Conservation (phyloP, 2,113 vertebrate genomes). For the Meles meles region DNA sequence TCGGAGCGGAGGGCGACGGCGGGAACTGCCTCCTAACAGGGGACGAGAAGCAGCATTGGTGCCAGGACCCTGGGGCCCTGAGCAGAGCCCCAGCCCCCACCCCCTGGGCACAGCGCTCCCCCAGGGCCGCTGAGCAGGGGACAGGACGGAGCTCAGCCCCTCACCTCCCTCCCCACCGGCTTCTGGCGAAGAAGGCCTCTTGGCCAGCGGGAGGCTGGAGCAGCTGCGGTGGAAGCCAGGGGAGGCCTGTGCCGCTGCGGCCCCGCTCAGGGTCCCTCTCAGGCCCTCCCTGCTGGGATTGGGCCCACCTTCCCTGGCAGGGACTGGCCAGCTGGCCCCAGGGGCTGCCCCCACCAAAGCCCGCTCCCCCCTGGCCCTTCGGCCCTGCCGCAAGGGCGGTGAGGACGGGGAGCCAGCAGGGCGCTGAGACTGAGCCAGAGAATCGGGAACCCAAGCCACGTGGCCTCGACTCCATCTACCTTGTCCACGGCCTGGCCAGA, state of each 20-base stretch:
- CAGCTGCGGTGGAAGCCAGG: background rate
- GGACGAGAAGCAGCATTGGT: background rate
- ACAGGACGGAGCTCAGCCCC: background rate
- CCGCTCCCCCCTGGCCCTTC: background rate
- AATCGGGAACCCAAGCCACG: background rate
- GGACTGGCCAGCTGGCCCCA: background rate
- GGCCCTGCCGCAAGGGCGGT: background rate
- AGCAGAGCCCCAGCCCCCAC: accelerated
- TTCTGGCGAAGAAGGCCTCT: background rate
- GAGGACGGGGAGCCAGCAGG: too few relatives aligned
- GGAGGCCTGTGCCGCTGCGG: accelerated
- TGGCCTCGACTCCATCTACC: background rate
- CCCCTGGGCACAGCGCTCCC: too few relatives aligned
- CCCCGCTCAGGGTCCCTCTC: accelerated
- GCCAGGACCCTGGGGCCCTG: accelerated
- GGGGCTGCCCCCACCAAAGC: background rate
- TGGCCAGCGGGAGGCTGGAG: background rate
- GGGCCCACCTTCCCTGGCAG: background rate
- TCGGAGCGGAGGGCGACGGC: conserved; percentile 91
- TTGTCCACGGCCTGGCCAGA: background rate
- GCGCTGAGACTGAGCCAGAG: background rate
- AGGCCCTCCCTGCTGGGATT: accelerated
- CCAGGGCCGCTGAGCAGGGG: background rate
- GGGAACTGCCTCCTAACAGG: conserved; percentile 93
- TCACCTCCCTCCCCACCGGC: background rate